A percentile compares a stretch with the other conserved stretches of the same genome.
Evolutionary conservation across 2,797 vertebrate genomes (phyloP).

Genomic region (Sebastes umbrosus): DNA sequence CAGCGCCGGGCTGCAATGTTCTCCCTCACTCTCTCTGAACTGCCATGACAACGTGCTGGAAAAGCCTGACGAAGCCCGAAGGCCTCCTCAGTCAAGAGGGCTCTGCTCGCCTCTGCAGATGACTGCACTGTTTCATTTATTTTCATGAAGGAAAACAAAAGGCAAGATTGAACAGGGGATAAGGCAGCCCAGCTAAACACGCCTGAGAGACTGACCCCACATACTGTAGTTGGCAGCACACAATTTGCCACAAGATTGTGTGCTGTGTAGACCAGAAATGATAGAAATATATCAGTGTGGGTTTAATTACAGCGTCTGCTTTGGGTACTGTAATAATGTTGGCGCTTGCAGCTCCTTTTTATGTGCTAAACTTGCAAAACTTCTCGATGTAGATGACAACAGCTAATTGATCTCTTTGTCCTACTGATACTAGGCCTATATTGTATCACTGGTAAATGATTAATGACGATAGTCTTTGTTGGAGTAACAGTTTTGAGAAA

Average conservation of each 20-base stretch:
- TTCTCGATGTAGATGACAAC: slow-evolving; percentile 9
- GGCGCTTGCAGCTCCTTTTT: not conserved
- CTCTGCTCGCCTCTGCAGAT: slow-evolving; percentile 74
- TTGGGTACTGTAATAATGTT: slow-evolving; percentile 18
- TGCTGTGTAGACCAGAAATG: slow-evolving; percentile 28
- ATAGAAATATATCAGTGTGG: slow-evolving; percentile 48
- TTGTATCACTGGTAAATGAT: not conserved
- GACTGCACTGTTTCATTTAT: slow-evolving; percentile 78
- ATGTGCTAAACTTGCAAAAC: not conserved
- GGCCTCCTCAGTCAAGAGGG: slow-evolving; percentile 78
- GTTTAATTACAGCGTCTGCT: slow-evolving; percentile 54
- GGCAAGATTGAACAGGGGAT: slow-evolving; percentile 70
- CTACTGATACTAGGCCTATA: not conserved
- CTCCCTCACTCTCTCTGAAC: slow-evolving; percentile 74
- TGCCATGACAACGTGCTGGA: slow-evolving; percentile 75
- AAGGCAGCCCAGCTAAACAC: slow-evolving; percentile 64
- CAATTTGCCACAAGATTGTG: slow-evolving; percentile 50
- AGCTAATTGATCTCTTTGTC: not conserved
- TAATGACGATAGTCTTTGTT: not conserved
- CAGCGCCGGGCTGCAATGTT: slow-evolving; percentile 61
- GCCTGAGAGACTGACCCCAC: slow-evolving; percentile 67
- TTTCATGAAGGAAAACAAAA: slow-evolving; percentile 79
- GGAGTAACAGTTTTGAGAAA: not conserved
- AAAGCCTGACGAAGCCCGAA: slow-evolving; percentile 76
- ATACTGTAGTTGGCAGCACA: slow-evolving; percentile 41